A percentile compares a stretch with the other conserved stretches of the same genome.
phyloP scores from a whole-genome alignment of 2,888 invertebrate genomes.

The Drosophila cognata region DNA sequence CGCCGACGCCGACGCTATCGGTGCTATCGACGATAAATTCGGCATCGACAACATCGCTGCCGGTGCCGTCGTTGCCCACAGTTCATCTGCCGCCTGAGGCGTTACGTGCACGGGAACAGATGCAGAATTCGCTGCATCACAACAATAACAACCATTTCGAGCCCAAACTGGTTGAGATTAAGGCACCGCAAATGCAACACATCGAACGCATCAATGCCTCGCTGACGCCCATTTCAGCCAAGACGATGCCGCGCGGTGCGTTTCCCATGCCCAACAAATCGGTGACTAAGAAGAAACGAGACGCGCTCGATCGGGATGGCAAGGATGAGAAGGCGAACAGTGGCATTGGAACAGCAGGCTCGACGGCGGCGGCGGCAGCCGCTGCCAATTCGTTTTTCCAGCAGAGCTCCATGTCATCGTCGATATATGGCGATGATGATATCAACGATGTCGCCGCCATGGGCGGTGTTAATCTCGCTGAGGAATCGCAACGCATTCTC shows the following conservation, averaged over 20 bases:
- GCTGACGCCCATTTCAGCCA: slow-evolving; percentile 67
- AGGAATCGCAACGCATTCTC: slow-evolving; percentile 97
- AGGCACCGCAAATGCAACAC: slow-evolving; percentile 62
- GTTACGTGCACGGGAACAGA: slow-evolving; percentile 70
- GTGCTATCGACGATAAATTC: slow-evolving; percentile 82
- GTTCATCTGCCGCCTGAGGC: slow-evolving; percentile 80
- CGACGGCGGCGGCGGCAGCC: slow-evolving; percentile 74
- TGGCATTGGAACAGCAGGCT: slow-evolving; percentile 48
- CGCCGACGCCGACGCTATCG: slow-evolving; percentile 73
- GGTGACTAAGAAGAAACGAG: slow-evolving; percentile 91
- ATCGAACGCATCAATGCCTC: slow-evolving; percentile 69
- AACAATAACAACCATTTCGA: slow-evolving; percentile 76
- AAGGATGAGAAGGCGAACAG: slow-evolving; percentile 68
- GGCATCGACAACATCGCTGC: slow-evolving; percentile 76
- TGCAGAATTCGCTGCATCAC: slow-evolving; percentile 77
- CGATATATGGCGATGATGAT: slow-evolving; percentile 93
- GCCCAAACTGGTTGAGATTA: slow-evolving; percentile 72
- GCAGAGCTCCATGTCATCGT: slow-evolving; percentile 86
- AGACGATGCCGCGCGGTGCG: slow-evolving; percentile 80
- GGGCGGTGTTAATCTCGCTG: slow-evolving; percentile 98
- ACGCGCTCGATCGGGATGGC: slow-evolving; percentile 87
- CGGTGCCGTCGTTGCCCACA: slow-evolving; percentile 82
- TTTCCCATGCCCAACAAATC: slow-evolving; percentile 86
- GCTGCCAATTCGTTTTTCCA: slow-evolving; percentile 86
- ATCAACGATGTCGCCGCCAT: slow-evolving; percentile 99